Evolutionary conservation across 2,888 invertebrate species (phyloP), one percentile per base, ranked within the genome.

Genomic region (Meandrusa payeni): DNA sequence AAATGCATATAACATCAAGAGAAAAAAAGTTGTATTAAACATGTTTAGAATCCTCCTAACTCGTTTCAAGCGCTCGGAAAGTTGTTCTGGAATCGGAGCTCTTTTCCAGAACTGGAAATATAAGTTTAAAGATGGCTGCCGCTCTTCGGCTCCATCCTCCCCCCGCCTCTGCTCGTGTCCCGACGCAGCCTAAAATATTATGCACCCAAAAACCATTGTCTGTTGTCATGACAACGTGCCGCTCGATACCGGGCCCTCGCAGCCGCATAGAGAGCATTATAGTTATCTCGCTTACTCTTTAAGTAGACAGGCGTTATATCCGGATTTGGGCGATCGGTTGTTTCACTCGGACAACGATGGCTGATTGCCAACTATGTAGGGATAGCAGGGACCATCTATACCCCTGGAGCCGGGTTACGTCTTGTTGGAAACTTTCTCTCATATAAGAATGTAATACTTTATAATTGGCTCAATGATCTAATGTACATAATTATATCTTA

Each of bases 141-240:
- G 57, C 63, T 73, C 69, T 70, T 70, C 64, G 54, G 61, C 69
- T 50, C 71, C 73, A 64, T 64, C 66, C 70, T 65, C 65, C 65
- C 65, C 66, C 72, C 72, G 55, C 64, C 67, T 49, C 63, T 40
- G 42, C 61, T 68, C 68, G 57, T 59, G 57, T 69, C 74, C 74
- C 73, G 74, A 67, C 85, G 81, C 77, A 80, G 76, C 82, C 82
- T 85, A 87, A 88, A 87, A 88, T 87, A 87, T 88, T 88, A 88
- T 88, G 87, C 88, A 88, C 87, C 88, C 87, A 76, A 87, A 87
- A 87, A 73, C 86, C 86, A 85, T 86, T 87, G 86, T 86, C 87
- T 83, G 88, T 88, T 88, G 64, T 82, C 76, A 86, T 86, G 80
- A 76, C 83, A 71, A 88, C 88, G 64, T 56, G 44, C 73, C 86